These are phyloP conservation scores for Uropsilus gracilis DNA, from an alignment of 2,113 vertebrate species.

Conservation along the genomic window DNA sequence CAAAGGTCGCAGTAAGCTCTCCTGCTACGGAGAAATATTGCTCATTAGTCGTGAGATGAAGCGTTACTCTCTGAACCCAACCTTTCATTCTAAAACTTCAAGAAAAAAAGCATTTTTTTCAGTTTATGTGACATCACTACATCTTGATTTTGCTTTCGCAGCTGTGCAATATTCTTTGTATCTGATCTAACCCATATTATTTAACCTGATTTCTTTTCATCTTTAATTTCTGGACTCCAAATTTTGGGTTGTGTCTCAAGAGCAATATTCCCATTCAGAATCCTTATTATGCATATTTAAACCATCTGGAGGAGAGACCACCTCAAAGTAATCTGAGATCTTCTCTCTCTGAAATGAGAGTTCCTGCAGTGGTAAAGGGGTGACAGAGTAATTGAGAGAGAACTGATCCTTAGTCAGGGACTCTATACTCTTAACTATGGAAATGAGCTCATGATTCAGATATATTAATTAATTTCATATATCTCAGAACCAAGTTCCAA, in stretches of 20 bases:
- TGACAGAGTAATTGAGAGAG: neutral
- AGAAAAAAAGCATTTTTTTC: neutral
- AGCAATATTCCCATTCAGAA: neutral
- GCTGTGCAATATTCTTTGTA: neutral
- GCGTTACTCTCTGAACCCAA: slow-evolving; percentile 3
- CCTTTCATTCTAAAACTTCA: slow-evolving; percentile 29
- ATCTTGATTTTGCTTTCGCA: neutral
- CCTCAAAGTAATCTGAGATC: neutral
- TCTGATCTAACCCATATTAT: neutral
- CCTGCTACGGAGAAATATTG: neutral
- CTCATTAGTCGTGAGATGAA: slow-evolving; percentile 46
- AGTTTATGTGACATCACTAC: neutral
- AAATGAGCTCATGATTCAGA: neutral
- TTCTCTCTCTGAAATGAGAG: neutral
- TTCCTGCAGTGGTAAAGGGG: neutral
- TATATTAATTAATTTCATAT: neutral
- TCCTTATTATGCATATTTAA: neutral
- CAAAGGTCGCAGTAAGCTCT: neutral
- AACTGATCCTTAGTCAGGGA: neutral
- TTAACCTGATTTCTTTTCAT: neutral
- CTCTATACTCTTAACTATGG: neutral
- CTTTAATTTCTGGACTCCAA: neutral
- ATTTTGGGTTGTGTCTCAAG: neutral
- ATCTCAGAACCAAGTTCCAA: neutral
- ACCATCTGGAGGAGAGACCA: neutral